Base-by-base conservation (phyloP, 2,113 vertebrate species). In the Perca fluviatilis region DNA sequence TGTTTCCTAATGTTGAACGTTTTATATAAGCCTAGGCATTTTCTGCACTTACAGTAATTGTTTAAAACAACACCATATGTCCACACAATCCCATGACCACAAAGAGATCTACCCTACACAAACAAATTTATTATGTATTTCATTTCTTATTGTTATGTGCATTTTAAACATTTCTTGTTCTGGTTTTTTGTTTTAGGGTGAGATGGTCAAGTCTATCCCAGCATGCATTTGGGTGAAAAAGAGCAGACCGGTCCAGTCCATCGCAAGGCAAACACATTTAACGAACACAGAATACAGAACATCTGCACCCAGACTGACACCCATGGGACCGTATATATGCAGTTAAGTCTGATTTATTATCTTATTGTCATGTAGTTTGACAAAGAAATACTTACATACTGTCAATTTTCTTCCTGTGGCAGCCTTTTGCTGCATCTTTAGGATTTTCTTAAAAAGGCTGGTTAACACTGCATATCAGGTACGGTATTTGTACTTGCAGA, bases 401-500 rank as follows among this genome's bases (percentile, higher is more conserved):
- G 40, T 16, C 6, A 14, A 46, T 15, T 15, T 40, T 46, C 2
- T 43, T 43, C 40, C 40, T 43, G 9, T 12, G 23, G 21, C 11
- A 23, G 11, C 10, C 19, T 40, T 40, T 9, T 21, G 18, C 21
- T 23, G 15, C 10, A 68, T 12, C 47, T 51, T 30, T 21, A 12
- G 0, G 4, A 43, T 9, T 40, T 9, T 30, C 30, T 33, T 33
- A 43, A 43, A 43, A 43, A 3, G 9, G 40, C 11, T 11, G 40
- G 40, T 43, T 43, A 11, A 43, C 40, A 11, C 9, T 19, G 3
- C 47, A 56, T 21, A 6, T 13, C 3, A 25, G 16, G 12, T 3
- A 2, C 14, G 12, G 7, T 6, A 2, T 8, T 5, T 85, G 86
- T 81, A 88, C 71, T 84, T 82, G 1, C 67, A 68, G 0, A 23